These are phyloP conservation scores for Brachypteracias leptosomus DNA, from an alignment of 2,113 vertebrate genomes.

Conservation along the genomic window DNA sequence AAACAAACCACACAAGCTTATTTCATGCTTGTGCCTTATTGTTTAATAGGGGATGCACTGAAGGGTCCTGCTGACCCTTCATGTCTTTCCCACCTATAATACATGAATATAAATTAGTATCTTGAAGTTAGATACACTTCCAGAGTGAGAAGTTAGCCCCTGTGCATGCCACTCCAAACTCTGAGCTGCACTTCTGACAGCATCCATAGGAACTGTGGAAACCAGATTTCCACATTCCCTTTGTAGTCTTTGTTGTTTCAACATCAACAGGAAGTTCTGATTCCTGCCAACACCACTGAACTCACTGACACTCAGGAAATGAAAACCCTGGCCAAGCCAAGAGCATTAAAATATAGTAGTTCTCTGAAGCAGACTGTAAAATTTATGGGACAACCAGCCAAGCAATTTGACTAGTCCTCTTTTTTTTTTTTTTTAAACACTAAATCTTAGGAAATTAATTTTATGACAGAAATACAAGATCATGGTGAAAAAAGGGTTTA, in stretches of 20 bases:
- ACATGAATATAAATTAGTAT: background rate
- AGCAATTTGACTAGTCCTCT: background rate
- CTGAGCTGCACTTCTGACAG: background rate
- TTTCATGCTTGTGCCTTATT: background rate
- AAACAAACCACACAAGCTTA: background rate
- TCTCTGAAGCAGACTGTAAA: background rate
- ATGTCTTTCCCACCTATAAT: background rate
- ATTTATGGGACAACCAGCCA: background rate
- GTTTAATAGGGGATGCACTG: background rate
- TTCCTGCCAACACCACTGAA: slow-evolving; percentile 34
- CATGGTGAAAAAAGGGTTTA: background rate
- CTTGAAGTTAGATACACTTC: background rate
- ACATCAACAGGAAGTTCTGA: slow-evolving; percentile 54
- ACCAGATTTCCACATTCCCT: slow-evolving; percentile 37
- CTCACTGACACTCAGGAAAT: slow-evolving; percentile 39
- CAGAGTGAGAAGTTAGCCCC: background rate
- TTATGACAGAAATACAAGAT: background rate
- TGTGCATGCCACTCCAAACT: background rate
- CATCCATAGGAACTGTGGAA: slow-evolving; percentile 28
- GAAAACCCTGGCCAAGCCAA: slow-evolving; percentile 2
- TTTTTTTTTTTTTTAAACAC: background rate
- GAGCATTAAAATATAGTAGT: slow-evolving; percentile 5
- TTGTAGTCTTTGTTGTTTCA: slow-evolving; percentile 32
- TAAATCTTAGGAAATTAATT: background rate
- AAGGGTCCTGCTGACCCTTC: background rate